Evolutionary conservation across 1,140 invertebrate species (phyloP).

Genomic region (Chrysopa pallens): DNA sequence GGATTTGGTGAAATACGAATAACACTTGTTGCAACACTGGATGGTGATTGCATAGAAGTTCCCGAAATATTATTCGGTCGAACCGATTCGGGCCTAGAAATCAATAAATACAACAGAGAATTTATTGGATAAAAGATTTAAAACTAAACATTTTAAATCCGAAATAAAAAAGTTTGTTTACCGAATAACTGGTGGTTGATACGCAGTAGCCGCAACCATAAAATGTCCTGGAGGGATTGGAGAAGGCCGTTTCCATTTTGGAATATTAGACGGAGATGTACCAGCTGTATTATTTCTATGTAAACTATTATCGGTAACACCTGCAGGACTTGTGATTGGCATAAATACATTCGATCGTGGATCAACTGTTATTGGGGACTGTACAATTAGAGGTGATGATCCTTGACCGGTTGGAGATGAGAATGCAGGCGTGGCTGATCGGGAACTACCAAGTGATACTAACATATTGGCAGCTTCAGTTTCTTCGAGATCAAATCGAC

Average conservation of each 20-base stretch:
- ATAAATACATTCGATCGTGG: conserved; percentile 64
- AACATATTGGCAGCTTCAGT: conserved; percentile 94
- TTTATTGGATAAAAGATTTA: conserved; percentile 16
- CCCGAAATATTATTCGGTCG: conserved; percentile 22
- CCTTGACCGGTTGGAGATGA: conserved; percentile 56
- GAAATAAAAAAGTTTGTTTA: conserved; percentile 11
- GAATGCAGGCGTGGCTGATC: conserved; percentile 74
- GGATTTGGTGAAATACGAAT: conserved; percentile 58
- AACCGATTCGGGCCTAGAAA: conserved; percentile 31
- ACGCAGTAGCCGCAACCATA: conserved; percentile 21
- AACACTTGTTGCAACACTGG: conserved; percentile 47
- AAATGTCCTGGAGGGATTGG: conserved; percentile 25
- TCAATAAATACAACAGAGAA: conserved; percentile 11
- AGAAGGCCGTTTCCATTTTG: conserved; percentile 27
- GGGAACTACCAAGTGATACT: conserved; percentile 80
- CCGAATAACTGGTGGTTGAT: conserved; percentile 41
- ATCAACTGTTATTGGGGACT: conserved; percentile 42
- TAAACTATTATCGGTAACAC: conserved; percentile 23
- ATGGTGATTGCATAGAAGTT: conserved; percentile 14
- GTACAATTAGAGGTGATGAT: conserved; percentile 42
- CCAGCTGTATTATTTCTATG: conserved; percentile 17
- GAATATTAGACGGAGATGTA: conserved; percentile 3
- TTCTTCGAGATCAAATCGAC: conserved; percentile 78
- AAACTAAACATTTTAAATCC: no score
- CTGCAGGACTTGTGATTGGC: conserved; percentile 55